These are phyloP conservation scores for Nemotelus nigrinus DNA, from an alignment of 2,888 invertebrate genomes.

Conservation along the genomic window DNA sequence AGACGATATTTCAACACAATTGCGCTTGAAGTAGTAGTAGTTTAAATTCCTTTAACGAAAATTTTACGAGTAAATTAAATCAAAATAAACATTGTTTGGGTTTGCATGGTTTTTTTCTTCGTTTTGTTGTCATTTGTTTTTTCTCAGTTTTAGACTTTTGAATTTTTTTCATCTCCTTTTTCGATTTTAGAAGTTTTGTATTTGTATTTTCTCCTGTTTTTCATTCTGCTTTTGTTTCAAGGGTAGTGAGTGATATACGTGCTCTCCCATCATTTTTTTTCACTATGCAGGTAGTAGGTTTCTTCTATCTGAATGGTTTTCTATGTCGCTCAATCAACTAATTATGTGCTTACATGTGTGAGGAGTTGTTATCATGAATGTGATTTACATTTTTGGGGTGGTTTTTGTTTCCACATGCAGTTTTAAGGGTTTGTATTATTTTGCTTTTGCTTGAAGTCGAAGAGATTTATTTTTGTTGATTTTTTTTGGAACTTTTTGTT, in stretches of 20 bases:
- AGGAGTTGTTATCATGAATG: too few species aligned
- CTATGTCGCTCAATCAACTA: constrained; percentile 27
- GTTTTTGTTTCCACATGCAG: constrained; percentile 32
- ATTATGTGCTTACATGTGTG: constrained; percentile 18
- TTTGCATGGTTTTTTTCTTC: constrained; percentile 20
- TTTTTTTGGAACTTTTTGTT: constrained; percentile 30
- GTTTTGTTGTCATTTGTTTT: constrained; percentile 6
- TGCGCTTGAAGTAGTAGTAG: background rate
- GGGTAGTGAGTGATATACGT: too few species aligned
- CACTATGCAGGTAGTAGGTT: too few species aligned
- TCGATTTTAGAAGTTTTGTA: too few species aligned
- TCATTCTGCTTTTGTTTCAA: too few species aligned
- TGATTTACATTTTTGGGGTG: constrained; percentile 10
- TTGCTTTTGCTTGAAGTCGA: constrained; percentile 29
- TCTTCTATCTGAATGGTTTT: constrained; percentile 11
- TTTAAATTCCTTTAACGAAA: constrained; percentile 1
- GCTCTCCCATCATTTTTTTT: too few species aligned
- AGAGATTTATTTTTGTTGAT: constrained; percentile 30
- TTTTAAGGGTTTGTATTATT: constrained; percentile 30
- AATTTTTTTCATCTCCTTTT: constrained; percentile 39
- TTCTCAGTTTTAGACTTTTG: constrained; percentile 44
- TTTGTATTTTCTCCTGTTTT: too few species aligned
- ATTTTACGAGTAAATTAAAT: background rate
- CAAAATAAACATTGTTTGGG: constrained; percentile 19
- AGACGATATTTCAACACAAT: background rate